A percentile compares a stretch with the other conserved stretches of the same genome.
Conservation (phyloP, 2,113 vertebrate genomes). For the Macrotis lagotis region DNA sequence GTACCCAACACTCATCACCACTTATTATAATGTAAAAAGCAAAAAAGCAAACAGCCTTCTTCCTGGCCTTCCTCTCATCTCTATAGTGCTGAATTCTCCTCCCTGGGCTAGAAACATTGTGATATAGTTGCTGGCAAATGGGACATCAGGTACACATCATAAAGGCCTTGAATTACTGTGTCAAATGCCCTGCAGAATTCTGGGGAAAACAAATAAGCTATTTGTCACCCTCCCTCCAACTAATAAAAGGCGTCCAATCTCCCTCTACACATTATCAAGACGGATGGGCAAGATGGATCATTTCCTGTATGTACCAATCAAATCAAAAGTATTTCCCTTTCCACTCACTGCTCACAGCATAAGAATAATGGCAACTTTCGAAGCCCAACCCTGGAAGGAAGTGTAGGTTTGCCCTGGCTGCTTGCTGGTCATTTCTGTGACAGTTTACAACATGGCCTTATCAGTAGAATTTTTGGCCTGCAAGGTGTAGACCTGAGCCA, state of each 20-base stretch:
- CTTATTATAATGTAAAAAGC: not conserved
- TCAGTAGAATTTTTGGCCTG: not conserved
- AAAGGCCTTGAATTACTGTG: not conserved
- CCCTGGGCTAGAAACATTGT: not conserved
- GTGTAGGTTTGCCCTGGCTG: not conserved
- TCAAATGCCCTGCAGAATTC: conserved; percentile 1
- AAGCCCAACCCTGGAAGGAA: not conserved
- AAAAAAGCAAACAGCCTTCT: not conserved
- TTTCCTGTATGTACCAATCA: conserved; percentile 15
- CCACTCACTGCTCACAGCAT: not conserved
- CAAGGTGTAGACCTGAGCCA: not conserved
- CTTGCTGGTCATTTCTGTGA: not conserved
- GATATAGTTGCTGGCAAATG: not conserved
- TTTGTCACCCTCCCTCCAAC: not conserved
- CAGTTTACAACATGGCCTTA: not conserved
- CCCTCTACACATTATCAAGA: conserved; percentile 1
- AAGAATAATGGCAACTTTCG: not conserved
- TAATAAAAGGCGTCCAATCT: not conserved
- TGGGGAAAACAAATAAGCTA: conserved; percentile 4
- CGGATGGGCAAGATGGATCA: conserved; percentile 8
- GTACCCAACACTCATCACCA: not conserved
- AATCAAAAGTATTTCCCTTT: conserved; percentile 14
- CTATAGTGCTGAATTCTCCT: not conserved
- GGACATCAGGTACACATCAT: not conserved
- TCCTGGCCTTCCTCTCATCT: not conserved